phyloP scores from a whole-genome alignment of 1,140 invertebrate species.

The Penaeus chinensis region DNA sequence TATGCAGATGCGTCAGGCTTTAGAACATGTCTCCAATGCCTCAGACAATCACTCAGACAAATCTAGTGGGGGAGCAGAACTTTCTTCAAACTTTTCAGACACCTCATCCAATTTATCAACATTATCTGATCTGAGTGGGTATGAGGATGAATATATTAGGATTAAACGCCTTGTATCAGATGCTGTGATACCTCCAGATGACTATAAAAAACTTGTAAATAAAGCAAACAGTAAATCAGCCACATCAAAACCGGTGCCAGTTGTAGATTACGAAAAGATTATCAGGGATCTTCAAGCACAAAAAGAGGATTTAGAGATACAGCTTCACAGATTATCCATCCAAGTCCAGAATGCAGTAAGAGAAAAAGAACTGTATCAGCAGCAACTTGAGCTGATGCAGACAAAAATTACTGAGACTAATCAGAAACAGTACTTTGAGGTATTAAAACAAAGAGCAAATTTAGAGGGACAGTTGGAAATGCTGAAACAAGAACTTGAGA shows the following conservation, averaged over 20 bases:
- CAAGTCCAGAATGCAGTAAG: constrained; percentile 61
- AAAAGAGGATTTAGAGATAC: constrained; percentile 58
- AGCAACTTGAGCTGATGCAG: constrained; percentile 56
- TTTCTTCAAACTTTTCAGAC: constrained; percentile 44
- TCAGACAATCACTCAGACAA: constrained; percentile 42
- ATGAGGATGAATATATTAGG: constrained; percentile 59
- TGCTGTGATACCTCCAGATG: constrained; percentile 44
- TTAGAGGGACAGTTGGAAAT: constrained; percentile 55
- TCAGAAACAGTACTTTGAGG: constrained; percentile 60
- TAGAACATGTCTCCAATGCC: constrained; percentile 20
- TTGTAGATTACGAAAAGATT: constrained; percentile 46
- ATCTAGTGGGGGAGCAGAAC: constrained; percentile 32
- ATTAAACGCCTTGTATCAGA: constrained; percentile 53
- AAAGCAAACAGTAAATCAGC: constrained; percentile 35
- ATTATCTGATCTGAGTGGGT: constrained; percentile 59
- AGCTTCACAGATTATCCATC: constrained; percentile 54
- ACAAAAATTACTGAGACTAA: constrained; percentile 57
- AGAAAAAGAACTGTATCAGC: constrained; percentile 57
- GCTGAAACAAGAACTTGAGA: constrained; percentile 55
- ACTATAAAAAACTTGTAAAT: constrained; percentile 38
- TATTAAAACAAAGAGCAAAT: constrained; percentile 52
- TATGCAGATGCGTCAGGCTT: constrained; percentile 26
- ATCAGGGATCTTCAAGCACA: constrained; percentile 47
- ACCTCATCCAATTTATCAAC: constrained; percentile 60
- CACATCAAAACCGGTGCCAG: constrained; percentile 27